A percentile compares a stretch with the other conserved stretches of the same genome.
Evolutionary conservation across 1,140 invertebrate genomes (phyloP).

Genomic region (Papilio aristodemus): DNA sequence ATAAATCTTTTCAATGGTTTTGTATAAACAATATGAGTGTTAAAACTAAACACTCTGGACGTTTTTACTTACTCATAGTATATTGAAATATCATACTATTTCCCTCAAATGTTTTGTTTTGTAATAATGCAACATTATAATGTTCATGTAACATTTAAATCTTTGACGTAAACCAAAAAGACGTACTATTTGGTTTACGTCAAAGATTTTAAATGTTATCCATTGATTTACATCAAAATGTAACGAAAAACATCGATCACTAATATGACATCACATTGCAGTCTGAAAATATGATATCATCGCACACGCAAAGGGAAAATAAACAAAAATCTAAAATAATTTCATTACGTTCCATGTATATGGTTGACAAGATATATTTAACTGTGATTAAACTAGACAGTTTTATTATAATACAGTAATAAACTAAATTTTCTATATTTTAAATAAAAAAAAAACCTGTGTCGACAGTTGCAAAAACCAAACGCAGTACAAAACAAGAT

Average conservation of each 20-base stretch:
- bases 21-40: not conserved
- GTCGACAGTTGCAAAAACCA: too few species aligned
- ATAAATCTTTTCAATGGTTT: not conserved
- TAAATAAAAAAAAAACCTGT: too few species aligned
- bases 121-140: not conserved
- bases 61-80: not conserved
- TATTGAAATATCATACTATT: conserved; percentile 6
- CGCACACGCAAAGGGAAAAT: not conserved
- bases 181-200: too few species aligned
- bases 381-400: not conserved
- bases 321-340: not conserved
- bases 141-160: not conserved
- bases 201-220: not conserved
- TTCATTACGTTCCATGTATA: not conserved
- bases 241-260: not conserved
- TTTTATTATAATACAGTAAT: too few species aligned
- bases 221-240: not conserved
- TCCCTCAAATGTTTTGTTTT: conserved; percentile 1
- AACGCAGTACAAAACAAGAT: too few species aligned
- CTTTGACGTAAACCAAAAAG: too few species aligned
- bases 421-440: too few species aligned
- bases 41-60: not conserved
- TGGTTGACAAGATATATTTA: not conserved
- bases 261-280: not conserved
- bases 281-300: not conserved